These are phyloP conservation scores for Paedocypris sp. DNA, from an alignment of 2,113 vertebrate genomes.

Conservation along the genomic window DNA sequence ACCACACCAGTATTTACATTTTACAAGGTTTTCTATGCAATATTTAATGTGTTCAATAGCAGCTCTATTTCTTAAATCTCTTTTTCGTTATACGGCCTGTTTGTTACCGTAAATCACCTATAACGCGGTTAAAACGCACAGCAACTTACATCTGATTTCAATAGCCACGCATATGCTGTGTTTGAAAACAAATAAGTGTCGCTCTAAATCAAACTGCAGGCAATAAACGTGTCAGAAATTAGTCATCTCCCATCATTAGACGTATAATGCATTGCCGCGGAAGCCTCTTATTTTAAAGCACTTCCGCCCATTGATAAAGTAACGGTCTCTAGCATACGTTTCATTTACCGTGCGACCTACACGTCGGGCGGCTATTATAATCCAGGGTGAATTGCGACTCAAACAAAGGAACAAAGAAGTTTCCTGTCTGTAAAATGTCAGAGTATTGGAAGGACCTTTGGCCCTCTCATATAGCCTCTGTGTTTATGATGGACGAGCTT, in stretches of 20 bases:
- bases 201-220: no score
- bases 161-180: no score
- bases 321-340: not conserved
- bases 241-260: constrained; percentile 4
- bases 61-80: no score
- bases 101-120: no score
- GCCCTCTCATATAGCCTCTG: constrained; percentile 52
- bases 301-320: constrained; percentile 8
- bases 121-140: no score
- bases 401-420: constrained; percentile 57
- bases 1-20: no score
- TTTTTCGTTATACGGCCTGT: no score
- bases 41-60: no score
- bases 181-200: no score
- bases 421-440: constrained; percentile 43
- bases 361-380: constrained; percentile 24
- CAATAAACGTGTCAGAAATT: constrained; percentile 7
- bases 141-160: no score
- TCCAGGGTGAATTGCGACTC: constrained; percentile 35
- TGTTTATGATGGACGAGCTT: constrained; percentile 55
- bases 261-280: not conserved
- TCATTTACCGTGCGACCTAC: constrained; percentile 3
- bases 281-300: not conserved
- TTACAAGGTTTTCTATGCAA: no score
- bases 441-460: constrained; percentile 51